Conservation (phyloP, 2,888 invertebrate species). For the Piscicola geometra region DNA sequence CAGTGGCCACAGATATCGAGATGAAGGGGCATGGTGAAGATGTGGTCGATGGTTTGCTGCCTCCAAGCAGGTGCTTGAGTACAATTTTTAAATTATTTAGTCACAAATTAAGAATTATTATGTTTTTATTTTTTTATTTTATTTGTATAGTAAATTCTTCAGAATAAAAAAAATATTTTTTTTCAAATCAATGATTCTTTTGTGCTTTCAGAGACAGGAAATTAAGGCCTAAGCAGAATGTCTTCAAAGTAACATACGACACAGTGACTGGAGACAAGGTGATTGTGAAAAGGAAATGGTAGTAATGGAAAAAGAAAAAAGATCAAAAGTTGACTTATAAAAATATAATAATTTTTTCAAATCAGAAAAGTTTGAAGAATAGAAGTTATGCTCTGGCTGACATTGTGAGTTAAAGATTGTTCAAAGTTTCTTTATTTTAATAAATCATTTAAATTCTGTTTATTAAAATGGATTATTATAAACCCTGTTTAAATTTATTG, state of each 20-base stretch:
- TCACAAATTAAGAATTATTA: too few species aligned
- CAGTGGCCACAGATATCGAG: not conserved
- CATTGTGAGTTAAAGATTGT: not conserved
- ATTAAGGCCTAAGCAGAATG: slow-evolving; percentile 25
- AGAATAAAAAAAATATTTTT: not conserved
- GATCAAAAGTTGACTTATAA: too few species aligned
- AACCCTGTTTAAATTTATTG: too few species aligned
- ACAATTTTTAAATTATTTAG: not conserved
- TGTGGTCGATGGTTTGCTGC: not conserved
- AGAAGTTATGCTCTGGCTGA: not conserved
- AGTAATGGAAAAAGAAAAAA: too few species aligned
- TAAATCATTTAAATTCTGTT: too few species aligned
- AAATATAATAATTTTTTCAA: too few species aligned
- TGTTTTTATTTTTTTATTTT: slow-evolving; percentile 1
- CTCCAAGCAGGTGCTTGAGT: not conserved
- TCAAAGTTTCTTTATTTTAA: not conserved
- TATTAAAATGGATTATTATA: too few species aligned
- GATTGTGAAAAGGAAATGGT: too few species aligned
- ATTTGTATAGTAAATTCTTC: not conserved
- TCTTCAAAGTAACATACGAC: slow-evolving; percentile 9
- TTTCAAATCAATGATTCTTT: too few species aligned
- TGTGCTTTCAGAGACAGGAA: not conserved
- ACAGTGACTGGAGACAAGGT: slow-evolving; percentile 1
- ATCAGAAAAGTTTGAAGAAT: not conserved
- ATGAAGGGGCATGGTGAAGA: not conserved